Evolutionary conservation across 1,140 invertebrate genomes (phyloP).

Genomic region (Stegodyphus mimosarum): DNA sequence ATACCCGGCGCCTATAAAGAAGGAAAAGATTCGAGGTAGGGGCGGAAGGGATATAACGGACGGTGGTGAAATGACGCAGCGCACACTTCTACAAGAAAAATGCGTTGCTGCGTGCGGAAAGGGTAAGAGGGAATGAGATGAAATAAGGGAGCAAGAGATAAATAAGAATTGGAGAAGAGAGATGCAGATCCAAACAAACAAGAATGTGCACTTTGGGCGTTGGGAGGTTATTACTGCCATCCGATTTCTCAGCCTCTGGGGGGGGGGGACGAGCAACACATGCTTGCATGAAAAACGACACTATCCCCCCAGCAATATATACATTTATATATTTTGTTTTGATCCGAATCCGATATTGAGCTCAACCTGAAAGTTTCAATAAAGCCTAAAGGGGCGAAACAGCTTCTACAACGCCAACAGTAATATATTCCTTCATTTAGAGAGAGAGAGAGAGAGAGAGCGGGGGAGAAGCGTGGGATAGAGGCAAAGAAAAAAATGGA

Average conservation of each 20-base stretch:
- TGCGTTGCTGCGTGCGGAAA: background rate
- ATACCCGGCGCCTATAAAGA: slow-evolving; percentile 17
- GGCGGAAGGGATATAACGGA: background rate
- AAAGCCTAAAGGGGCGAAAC: slow-evolving; percentile 2
- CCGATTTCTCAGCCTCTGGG: slow-evolving; percentile 5
- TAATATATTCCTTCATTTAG: slow-evolving; percentile 54
- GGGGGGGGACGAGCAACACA: slow-evolving; percentile 20
- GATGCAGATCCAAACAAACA: slow-evolving; percentile 11
- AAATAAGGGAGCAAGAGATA: background rate
- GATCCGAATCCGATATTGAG: slow-evolving; percentile 40
- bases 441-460: background rate
- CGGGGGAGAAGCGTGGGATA: background rate
- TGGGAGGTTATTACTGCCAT: slow-evolving; percentile 28
- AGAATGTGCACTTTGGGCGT: slow-evolving; percentile 34
- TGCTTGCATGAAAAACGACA: slow-evolving; percentile 2
- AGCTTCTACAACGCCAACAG: background rate
- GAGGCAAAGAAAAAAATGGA: background rate
- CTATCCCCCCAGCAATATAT: background rate
- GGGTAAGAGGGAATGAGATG: background rate
- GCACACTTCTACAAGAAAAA: background rate
- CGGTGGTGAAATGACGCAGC: too few relatives aligned
- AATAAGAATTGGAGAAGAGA: slow-evolving; percentile 21
- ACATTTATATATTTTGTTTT: background rate
- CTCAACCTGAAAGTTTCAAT: slow-evolving; percentile 45
- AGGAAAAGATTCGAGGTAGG: slow-evolving; percentile 1